Evolutionary conservation across 2,113 vertebrate species (phyloP), one percentile per base, ranked within the genome.

Genomic region (Aptenodytes patagonicus): DNA sequence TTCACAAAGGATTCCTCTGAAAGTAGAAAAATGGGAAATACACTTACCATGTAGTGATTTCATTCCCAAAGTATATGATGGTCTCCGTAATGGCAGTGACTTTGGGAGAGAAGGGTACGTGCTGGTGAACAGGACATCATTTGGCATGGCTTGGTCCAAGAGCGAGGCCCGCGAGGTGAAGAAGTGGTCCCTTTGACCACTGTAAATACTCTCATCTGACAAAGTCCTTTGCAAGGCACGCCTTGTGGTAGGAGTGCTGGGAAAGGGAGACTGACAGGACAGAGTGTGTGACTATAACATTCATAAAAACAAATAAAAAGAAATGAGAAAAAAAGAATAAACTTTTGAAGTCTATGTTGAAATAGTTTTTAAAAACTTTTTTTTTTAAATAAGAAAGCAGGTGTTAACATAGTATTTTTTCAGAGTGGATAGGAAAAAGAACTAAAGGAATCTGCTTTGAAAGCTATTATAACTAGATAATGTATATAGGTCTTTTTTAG

Each of bases 171-270:
- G 97, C 0, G 98, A 98, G 90, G 97, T 76, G 94, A 99, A 98
- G 52, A 99, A 98, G 21, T 98, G 98, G 49, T 99, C 99, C 94
- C 99, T 98, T 91, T 99, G 99, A 69, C 99, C 98, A 34, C 99
- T 99, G 98, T 99, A 99, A 97, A 99, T 99, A 68, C 99, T 99
- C 98, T 99, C 99, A 25, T 99, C 99, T 9, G 99, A 99, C 95
- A 99, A 97, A 8, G 99, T 99, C 76, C 99, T 98, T 97, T 99
- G 99, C 94, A 99, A 97, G 95, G 99, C 98, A 94, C 99, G 99
- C 47, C 99, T 98, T 40, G 98, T 97, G 17, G 98, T 98, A 44
- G 98, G 98, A 7, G 99, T 98, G 58, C 96, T 96, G 11, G 99
- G 99, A 91, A 99, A 99, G 34, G 99, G 97, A 52, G 99, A 99